Conservation (phyloP, 2,888 invertebrate species). For the Drosophila flavopinicola region DNA sequence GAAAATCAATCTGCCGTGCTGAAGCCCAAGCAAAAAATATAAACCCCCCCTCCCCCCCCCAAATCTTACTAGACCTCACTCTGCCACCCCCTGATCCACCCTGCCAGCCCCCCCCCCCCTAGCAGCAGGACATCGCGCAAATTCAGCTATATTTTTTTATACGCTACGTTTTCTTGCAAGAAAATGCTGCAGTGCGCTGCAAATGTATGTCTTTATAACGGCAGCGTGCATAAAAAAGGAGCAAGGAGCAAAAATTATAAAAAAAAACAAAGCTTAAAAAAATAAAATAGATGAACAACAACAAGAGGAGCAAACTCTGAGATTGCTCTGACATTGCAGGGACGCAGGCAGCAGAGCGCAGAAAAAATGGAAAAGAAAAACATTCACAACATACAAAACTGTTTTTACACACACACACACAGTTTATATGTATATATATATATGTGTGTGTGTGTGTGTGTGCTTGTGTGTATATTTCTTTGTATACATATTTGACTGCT, state of each 20-base stretch:
- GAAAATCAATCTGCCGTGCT: constrained; percentile 80
- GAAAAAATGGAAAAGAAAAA: constrained; percentile 52
- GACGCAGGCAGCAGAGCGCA: constrained; percentile 33
- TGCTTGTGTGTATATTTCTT: constrained; percentile 49
- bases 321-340: constrained; percentile 42
- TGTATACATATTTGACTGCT: constrained; percentile 67
- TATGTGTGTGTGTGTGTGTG: constrained; percentile 36
- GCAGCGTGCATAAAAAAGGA: constrained; percentile 71
- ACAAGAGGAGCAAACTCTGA: constrained; percentile 35
- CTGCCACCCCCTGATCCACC: constrained; percentile 1
- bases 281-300: constrained; percentile 28
- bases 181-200: constrained; percentile 75
- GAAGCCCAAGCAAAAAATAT: constrained; percentile 22
- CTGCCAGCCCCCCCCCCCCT: constrained; percentile 2
- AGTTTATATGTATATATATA: constrained; percentile 18
- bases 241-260: constrained; percentile 70
- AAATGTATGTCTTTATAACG: constrained; percentile 78
- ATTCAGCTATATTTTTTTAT: constrained; percentile 70
- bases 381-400: constrained; percentile 72
- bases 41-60: constrained; percentile 4
- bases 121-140: constrained; percentile 66
- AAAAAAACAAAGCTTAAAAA: constrained; percentile 44
- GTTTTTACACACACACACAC: constrained; percentile 52
- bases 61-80: constrained; percentile 11
- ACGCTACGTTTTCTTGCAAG: constrained; percentile 69